These are phyloP conservation scores for Hirudinaria manillensis DNA, from an alignment of 2,888 invertebrate genomes.

Conservation along the genomic window DNA sequence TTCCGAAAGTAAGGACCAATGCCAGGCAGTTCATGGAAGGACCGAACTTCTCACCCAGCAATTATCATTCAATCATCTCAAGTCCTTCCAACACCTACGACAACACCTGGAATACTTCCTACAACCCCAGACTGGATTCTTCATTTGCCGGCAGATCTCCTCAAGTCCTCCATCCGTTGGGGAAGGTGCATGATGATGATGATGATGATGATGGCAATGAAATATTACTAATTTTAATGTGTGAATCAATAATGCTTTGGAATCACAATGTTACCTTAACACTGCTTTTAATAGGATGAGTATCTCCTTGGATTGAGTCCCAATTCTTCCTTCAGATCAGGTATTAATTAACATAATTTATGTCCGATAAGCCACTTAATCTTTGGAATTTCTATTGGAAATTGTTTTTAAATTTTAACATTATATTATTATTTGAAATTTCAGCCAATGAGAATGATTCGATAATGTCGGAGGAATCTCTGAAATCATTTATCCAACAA, in stretches of 20 bases:
- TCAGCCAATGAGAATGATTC: no score
- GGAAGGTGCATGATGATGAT: no score
- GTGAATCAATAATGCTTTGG: not conserved
- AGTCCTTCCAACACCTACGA: not conserved
- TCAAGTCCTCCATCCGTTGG: no score
- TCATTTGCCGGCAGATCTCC: no score
- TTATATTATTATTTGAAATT: not conserved
- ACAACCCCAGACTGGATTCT: no score
- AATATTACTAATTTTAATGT: not conserved
- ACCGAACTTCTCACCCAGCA: not conserved
- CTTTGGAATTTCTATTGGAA: not conserved
- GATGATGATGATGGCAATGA: no score
- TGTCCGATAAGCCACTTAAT: not conserved
- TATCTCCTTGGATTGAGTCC: not conserved
- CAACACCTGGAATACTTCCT: no score
- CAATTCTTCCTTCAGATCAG: conserved; percentile 5
- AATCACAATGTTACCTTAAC: not conserved
- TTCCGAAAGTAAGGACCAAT: not conserved
- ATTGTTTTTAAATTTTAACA: not conserved
- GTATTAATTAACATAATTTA: not conserved
- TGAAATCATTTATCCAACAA: conserved; percentile 7
- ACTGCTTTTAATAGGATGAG: not conserved
- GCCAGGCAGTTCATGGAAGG: not conserved
- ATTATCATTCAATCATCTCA: not conserved
- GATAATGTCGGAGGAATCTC: conserved; percentile 2